Percentiles rank a stretch among this genome's conserved stretches.
These are phyloP conservation scores for Coenobita brevimanus DNA, from an alignment of 1,140 invertebrate genomes.

Conservation along the genomic window DNA sequence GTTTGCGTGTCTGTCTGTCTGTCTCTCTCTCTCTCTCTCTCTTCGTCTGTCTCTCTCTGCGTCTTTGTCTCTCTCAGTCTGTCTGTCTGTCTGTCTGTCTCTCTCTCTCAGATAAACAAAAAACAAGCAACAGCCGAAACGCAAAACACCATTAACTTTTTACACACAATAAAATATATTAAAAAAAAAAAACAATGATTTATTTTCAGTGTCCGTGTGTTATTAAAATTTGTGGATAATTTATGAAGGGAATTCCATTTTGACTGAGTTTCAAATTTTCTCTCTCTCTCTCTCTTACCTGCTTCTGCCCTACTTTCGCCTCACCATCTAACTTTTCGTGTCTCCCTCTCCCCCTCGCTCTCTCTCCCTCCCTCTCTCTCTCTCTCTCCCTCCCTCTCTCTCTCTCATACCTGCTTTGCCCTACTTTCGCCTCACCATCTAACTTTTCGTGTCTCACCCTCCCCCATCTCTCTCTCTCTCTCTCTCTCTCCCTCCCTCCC, in stretches of 20 bases:
- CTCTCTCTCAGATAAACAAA: background rate
- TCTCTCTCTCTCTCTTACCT: too few species aligned
- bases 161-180: too few species aligned
- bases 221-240: too few species aligned
- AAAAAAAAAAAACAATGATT: too few species aligned
- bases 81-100: background rate
- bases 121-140: too few species aligned
- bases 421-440: background rate
- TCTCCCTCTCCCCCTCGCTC: background rate
- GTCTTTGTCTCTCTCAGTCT: background rate
- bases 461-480: background rate
- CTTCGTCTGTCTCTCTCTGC: background rate
- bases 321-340: too few species aligned
- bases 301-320: too few species aligned
- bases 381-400: background rate
- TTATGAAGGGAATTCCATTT: too few species aligned
- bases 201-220: too few species aligned
- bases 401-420: background rate
- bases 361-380: background rate
- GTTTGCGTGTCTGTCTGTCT: background rate
- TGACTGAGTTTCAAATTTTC: too few species aligned
- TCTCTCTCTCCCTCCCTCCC: background rate
- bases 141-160: too few species aligned
- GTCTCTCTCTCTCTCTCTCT: constrained; percentile 27
- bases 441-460: background rate